Evolutionary conservation across 92 coral and sea anemone species (phyloP), one percentile per base, ranked within the genome.

Genomic region (Zoanthus sansibaricus): DNA sequence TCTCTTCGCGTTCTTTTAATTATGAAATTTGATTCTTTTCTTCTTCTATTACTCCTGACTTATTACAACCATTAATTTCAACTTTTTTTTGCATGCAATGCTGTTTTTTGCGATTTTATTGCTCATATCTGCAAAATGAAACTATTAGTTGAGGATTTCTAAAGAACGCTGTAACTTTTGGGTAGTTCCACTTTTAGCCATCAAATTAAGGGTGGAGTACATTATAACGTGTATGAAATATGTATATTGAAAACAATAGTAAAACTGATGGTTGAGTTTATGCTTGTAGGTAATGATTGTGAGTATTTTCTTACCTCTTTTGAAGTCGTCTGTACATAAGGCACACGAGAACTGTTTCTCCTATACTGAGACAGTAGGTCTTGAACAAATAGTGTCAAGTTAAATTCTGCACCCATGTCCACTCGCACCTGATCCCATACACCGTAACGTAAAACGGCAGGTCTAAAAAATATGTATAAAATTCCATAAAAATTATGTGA

Each of bases 341-440:
- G 72, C 6, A 15, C 30, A 47, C 68, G 59, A 9, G 18, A 37
- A 21, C 13, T 72, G 78, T 20, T 73, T 51, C 52, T 66, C 42
- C 87, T 69, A 17, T 69, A 16, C 44, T 69, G 44, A 46, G 33
- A 7, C 46, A 70, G 18, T 9, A 69, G 59, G 7, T 83, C 87
- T 69, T 83, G 87, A 37, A 83, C 77, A 83, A 68, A 69, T 14
- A 83, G 52, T 44, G 21, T 83, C 47, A 83, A 49, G 75, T 18
- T 68, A 47, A 83, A 83, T 61, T 83, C 87, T 70, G n/a, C 44
- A 33, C 87, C 78, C 15, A 7, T 33, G 48, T 83, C 87, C 37
- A 83, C 87, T 37, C 87, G 32, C 37, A 83, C 45, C 48, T 83
- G 87, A 46, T 83, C 78, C 78, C 78, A 83, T 42, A 83, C n/a